A percentile compares a stretch with the other conserved stretches of the same genome.
These are phyloP conservation scores for Myotis yumanensis DNA, from an alignment of 2,113 vertebrate species.

Conservation along the genomic window DNA sequence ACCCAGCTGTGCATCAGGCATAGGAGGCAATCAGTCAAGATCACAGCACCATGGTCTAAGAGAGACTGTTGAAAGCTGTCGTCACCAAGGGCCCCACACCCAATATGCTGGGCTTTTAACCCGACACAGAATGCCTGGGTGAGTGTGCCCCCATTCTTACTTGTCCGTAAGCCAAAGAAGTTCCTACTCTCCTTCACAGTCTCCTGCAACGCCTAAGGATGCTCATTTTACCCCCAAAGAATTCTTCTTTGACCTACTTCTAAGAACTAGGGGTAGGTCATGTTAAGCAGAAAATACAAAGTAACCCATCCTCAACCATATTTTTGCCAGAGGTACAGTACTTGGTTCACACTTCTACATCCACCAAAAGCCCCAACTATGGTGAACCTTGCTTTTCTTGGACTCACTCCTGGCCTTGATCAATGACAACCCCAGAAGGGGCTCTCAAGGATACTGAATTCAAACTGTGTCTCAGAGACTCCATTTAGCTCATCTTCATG, in stretches of 20 bases:
- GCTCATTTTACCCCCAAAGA: background rate
- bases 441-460: background rate
- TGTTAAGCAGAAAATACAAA: constrained; percentile 25
- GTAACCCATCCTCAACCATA: background rate
- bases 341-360: background rate
- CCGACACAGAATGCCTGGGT: background rate
- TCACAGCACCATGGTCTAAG: background rate
- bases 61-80: background rate
- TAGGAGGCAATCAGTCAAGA: background rate
- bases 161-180: background rate
- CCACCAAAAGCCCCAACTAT: background rate
- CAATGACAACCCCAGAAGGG: background rate
- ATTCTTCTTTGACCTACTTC: background rate
- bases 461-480: background rate
- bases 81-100: background rate
- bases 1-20: background rate
- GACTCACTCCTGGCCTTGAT: background rate
- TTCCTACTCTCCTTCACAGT: background rate
- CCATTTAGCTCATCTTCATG: background rate
- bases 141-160: background rate
- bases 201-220: background rate
- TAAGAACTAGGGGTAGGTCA: background rate
- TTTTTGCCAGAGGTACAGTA: background rate
- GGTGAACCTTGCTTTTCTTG: background rate
- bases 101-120: background rate